A percentile compares a stretch with the other conserved stretches of the same genome.
Evolutionary conservation across 2,113 vertebrate genomes (phyloP).

Genomic region (Neolamprologus modestus): DNA sequence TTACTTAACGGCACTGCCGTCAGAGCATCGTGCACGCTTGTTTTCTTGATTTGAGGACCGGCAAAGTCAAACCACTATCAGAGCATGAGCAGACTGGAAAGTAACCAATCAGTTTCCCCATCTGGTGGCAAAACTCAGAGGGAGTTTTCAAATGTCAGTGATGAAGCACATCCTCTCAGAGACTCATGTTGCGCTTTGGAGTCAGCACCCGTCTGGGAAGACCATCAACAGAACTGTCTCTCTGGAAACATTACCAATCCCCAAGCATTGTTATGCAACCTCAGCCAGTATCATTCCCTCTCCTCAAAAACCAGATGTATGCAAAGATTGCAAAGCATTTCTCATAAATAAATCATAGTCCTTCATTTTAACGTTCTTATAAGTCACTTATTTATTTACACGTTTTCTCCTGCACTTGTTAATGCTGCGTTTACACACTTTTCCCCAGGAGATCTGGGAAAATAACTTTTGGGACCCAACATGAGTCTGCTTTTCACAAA

Average conservation of each 20-base stretch:
- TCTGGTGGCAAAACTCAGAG: constrained; percentile 28
- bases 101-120: constrained; percentile 16
- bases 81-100: neutral
- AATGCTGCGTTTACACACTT: neutral
- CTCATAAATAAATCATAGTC: neutral
- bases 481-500: constrained; percentile 1
- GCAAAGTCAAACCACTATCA: neutral
- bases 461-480: constrained; percentile 23
- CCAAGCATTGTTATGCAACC: constrained; percentile 23
- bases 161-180: constrained; percentile 46
- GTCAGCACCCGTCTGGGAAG: constrained; percentile 32
- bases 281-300: neutral
- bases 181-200: constrained; percentile 43
- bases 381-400: constrained; percentile 20
- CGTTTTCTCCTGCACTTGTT: neutral
- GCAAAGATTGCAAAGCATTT: constrained; percentile 26
- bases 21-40: neutral
- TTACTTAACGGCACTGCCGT: neutral
- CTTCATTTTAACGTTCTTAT: neutral
- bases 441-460: constrained; percentile 8
- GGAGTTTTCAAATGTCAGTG: constrained; percentile 53
- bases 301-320: constrained; percentile 29
- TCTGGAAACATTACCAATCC: constrained; percentile 39
- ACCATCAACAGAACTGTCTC: constrained; percentile 29
- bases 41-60: neutral